Evolutionary conservation across 2,888 invertebrate genomes (phyloP).

Genomic region (Xanthia icteritia): DNA sequence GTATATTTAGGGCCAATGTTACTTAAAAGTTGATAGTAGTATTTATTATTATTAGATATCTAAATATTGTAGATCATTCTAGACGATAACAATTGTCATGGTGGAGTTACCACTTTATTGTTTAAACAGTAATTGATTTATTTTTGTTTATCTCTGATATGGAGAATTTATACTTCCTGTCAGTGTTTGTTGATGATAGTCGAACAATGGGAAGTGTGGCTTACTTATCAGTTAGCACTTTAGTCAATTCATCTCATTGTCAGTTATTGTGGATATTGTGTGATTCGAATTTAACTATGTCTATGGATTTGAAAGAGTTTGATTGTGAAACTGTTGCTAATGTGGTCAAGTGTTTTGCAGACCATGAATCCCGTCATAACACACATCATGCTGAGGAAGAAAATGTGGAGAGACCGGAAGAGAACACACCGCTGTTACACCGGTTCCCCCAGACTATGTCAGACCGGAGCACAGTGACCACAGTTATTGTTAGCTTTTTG

Average conservation of each 20-base stretch:
- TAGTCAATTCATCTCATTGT: conserved; percentile 49
- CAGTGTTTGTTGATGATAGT: conserved; percentile 56
- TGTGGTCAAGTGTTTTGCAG: conserved; percentile 67
- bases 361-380: conserved; percentile 81
- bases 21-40: no score
- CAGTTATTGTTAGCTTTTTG: conserved; percentile 74
- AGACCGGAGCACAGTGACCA: conserved; percentile 67
- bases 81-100: conserved; percentile 37
- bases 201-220: conserved; percentile 46
- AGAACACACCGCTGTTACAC: conserved; percentile 78
- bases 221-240: conserved; percentile 54
- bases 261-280: conserved; percentile 27
- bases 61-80: not conserved
- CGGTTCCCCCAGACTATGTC: conserved; percentile 69
- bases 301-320: conserved; percentile 51
- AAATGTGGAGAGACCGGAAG: conserved; percentile 56
- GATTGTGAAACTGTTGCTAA: conserved; percentile 29
- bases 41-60: not conserved
- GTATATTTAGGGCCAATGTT: not conserved
- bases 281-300: conserved; percentile 10
- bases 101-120: conserved; percentile 60
- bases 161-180: conserved; percentile 50
- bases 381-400: conserved; percentile 69
- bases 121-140: conserved; percentile 62
- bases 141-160: conserved; percentile 52